A percentile compares a stretch with the other conserved stretches of the same genome.
Evolutionary conservation across 1,140 invertebrate species (phyloP).

Genomic region (Eriosoma lanigerum): DNA sequence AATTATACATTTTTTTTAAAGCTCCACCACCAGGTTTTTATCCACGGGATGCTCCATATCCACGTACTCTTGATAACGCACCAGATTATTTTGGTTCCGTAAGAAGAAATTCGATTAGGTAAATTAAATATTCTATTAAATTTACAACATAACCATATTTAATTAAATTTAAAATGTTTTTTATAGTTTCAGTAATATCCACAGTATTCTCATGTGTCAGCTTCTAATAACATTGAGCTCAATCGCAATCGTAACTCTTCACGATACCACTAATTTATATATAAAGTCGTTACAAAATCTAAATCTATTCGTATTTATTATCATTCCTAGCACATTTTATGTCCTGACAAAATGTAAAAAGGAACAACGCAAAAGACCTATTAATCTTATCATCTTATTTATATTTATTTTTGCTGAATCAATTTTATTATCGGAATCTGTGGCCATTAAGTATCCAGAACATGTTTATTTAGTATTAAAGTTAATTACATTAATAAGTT

Average conservation of each 20-base stretch:
- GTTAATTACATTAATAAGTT: conserved; percentile 76
- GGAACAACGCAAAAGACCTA: conserved; percentile 78
- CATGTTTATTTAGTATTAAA: conserved; percentile 80
- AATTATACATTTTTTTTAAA: not conserved
- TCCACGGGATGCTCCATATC: not conserved
- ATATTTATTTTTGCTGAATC: conserved; percentile 80
- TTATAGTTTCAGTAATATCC: conserved; percentile 69
- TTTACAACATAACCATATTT: not conserved
- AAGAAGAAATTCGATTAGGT: conserved; percentile 74
- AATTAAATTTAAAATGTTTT: conserved; percentile 52
- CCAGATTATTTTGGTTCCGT: conserved; percentile 69
- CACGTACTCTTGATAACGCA: not conserved
- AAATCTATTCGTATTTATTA: conserved; percentile 63
- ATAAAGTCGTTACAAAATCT: not conserved
- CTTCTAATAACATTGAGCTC: conserved; percentile 76
- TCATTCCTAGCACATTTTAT: conserved; percentile 75
- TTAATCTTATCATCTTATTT: conserved; percentile 83
- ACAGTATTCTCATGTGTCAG: conserved; percentile 79
- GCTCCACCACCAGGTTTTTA: not conserved
- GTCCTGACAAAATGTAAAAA: conserved; percentile 82
- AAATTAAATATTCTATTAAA: conserved; percentile 58
- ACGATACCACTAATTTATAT: conserved; percentile 29
- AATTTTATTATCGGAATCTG: conserved; percentile 71
- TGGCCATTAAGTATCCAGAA: conserved; percentile 63
- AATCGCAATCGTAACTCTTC: conserved; percentile 68